phyloP scores from a whole-genome alignment of 2,888 invertebrate species.

The Melanophora roralis region DNA sequence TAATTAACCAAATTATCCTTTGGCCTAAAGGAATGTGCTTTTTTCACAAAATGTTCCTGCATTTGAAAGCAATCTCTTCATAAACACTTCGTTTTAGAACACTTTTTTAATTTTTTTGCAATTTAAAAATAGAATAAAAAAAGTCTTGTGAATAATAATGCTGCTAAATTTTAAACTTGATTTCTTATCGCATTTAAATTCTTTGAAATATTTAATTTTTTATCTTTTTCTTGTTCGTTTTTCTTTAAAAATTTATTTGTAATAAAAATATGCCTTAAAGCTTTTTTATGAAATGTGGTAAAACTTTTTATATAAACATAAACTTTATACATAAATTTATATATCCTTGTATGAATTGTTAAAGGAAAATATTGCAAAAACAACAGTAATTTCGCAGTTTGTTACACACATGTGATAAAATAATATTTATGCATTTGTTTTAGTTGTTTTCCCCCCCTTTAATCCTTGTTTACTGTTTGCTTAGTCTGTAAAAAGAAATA shows the following conservation, averaged over 20 bases:
- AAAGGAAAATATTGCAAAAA: slow-evolving; percentile 12
- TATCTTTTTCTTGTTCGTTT: not conserved
- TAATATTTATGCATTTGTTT: slow-evolving; percentile 52
- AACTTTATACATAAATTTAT: slow-evolving; percentile 20
- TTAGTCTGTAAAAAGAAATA: not conserved
- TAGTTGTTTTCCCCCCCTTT: not conserved
- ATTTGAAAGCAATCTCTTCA: too few species aligned
- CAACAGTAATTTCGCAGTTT: not conserved
- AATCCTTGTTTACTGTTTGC: not conserved
- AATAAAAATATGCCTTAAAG: slow-evolving; percentile 41
- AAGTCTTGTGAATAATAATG: too few species aligned
- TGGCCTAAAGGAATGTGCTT: too few species aligned
- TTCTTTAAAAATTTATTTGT: not conserved
- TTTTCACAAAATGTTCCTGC: too few species aligned
- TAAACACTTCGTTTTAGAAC: too few species aligned
- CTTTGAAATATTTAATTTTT: too few species aligned
- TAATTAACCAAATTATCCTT: too few species aligned
- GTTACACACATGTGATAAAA: slow-evolving; percentile 35
- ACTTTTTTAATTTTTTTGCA: too few species aligned
- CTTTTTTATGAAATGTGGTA: not conserved
- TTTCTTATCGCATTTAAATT: too few species aligned
- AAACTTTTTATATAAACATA: slow-evolving; percentile 46
- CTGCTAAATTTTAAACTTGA: too few species aligned
- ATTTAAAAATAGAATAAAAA: too few species aligned
- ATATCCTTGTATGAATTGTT: too few species aligned